phyloP scores from a whole-genome alignment of 2,888 invertebrate species.

The Salticus scenicus region DNA sequence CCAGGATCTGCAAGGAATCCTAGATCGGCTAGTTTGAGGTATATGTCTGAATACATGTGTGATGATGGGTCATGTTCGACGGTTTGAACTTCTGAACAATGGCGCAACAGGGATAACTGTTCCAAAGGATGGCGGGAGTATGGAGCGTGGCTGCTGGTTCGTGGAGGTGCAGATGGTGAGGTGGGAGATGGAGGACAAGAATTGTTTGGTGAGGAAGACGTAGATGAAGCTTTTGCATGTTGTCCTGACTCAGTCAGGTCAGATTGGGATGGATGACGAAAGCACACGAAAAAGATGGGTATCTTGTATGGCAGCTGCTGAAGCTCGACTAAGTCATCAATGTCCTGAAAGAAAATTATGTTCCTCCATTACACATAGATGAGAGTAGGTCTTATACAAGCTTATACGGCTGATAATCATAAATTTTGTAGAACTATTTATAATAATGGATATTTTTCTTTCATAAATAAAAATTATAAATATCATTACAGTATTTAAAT shows the following conservation, averaged over 20 bases:
- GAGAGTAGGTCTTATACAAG: too few relatives aligned
- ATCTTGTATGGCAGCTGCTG: slow-evolving; percentile 46
- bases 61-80: slow-evolving; percentile 48
- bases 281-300: slow-evolving; percentile 54
- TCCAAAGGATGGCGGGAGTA: slow-evolving; percentile 61
- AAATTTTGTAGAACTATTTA: too few relatives aligned
- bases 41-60: slow-evolving; percentile 37
- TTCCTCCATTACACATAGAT: too few relatives aligned
- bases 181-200: slow-evolving; percentile 34
- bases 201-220: slow-evolving; percentile 20
- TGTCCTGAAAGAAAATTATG: slow-evolving; percentile 29
- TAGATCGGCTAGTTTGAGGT: slow-evolving; percentile 35
- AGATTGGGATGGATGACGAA: slow-evolving; percentile 53
- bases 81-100: slow-evolving; percentile 54
- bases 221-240: slow-evolving; percentile 29
- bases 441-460: too few relatives aligned
- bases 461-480: too few relatives aligned
- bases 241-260: slow-evolving; percentile 66
- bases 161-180: neutral
- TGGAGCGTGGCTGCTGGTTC: slow-evolving; percentile 6
- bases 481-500: too few relatives aligned
- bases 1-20: slow-evolving; percentile 45
- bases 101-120: slow-evolving; percentile 47
- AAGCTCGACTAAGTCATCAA: slow-evolving; percentile 46
- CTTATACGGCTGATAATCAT: too few relatives aligned